Conservation (phyloP, 2,888 invertebrate genomes). For the Tenthredo scrophulariae region DNA sequence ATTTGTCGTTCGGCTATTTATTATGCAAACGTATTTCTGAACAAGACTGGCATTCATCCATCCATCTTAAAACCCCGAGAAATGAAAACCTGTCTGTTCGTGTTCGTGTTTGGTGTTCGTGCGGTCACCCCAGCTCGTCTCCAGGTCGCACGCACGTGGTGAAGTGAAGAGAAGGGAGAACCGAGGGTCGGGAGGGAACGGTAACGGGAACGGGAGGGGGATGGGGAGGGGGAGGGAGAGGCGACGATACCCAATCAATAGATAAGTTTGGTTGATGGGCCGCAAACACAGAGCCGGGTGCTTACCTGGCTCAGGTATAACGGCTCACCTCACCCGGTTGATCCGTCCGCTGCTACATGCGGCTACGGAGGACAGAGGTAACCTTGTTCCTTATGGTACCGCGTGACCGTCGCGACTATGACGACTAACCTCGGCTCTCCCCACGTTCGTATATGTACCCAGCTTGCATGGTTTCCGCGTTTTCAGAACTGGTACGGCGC, state of each 20-base stretch:
- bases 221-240: neutral
- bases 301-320: slow-evolving; percentile 68
- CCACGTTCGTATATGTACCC: slow-evolving; percentile 68
- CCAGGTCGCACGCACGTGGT: slow-evolving; percentile 33
- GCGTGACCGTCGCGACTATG: slow-evolving; percentile 38
- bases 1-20: slow-evolving; percentile 22
- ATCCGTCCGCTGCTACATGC: neutral
- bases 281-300: slow-evolving; percentile 75
- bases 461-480: slow-evolving; percentile 73
- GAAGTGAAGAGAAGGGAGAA: slow-evolving; percentile 11
- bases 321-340: slow-evolving; percentile 34
- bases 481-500: slow-evolving; percentile 61
- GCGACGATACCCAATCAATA: slow-evolving; percentile 73
- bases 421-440: slow-evolving; percentile 56
- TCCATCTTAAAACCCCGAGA: neutral
- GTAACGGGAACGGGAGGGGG: neutral
- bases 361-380: slow-evolving; percentile 61
- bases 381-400: slow-evolving; percentile 63
- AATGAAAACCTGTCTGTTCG: slow-evolving; percentile 43
- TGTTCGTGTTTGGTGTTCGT: slow-evolving; percentile 31
- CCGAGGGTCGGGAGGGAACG: neutral
- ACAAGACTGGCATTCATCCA: slow-evolving; percentile 65
- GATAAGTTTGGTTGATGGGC: slow-evolving; percentile 71
- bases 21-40: slow-evolving; percentile 23
- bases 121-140: slow-evolving; percentile 28